These are phyloP conservation scores for Ectemnius cavifrons DNA, from an alignment of 2,888 invertebrate genomes.

Conservation along the genomic window DNA sequence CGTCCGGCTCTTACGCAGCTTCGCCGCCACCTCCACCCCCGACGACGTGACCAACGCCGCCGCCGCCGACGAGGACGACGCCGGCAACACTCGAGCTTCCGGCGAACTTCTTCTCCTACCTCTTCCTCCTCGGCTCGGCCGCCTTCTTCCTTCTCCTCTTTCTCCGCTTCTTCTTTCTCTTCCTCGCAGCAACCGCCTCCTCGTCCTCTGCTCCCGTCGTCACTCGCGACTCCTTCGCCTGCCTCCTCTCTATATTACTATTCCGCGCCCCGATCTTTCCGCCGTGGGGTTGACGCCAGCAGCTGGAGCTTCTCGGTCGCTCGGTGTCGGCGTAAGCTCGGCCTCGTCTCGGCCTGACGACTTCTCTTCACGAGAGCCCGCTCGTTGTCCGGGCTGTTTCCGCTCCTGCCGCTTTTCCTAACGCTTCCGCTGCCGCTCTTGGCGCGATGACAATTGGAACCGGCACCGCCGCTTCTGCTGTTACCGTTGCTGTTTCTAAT, in stretches of 20 bases:
- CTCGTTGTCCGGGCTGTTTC: constrained; percentile 66
- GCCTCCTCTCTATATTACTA: constrained; percentile 66
- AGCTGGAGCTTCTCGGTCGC: constrained; percentile 68
- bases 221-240: constrained; percentile 52
- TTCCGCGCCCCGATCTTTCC: constrained; percentile 74
- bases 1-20: constrained; percentile 35
- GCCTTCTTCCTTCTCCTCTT: constrained; percentile 58
- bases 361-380: constrained; percentile 63
- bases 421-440: constrained; percentile 32
- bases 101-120: constrained; percentile 48
- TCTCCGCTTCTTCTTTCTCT: constrained; percentile 55
- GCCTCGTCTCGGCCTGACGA: constrained; percentile 68
- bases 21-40: constrained; percentile 47
- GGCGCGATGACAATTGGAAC: constrained; percentile 31
- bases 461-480: constrained; percentile 49
- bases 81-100: constrained; percentile 53
- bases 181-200: constrained; percentile 49
- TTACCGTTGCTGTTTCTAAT: constrained; percentile 14
- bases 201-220: constrained; percentile 57
- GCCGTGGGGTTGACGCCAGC: constrained; percentile 73
- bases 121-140: constrained; percentile 52
- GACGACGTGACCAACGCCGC: constrained; percentile 51
- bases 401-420: constrained; percentile 52
- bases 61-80: constrained; percentile 61
- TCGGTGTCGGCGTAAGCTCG: constrained; percentile 67